Conservation (phyloP, 2,113 vertebrate species). For the Perca schrenkii region DNA sequence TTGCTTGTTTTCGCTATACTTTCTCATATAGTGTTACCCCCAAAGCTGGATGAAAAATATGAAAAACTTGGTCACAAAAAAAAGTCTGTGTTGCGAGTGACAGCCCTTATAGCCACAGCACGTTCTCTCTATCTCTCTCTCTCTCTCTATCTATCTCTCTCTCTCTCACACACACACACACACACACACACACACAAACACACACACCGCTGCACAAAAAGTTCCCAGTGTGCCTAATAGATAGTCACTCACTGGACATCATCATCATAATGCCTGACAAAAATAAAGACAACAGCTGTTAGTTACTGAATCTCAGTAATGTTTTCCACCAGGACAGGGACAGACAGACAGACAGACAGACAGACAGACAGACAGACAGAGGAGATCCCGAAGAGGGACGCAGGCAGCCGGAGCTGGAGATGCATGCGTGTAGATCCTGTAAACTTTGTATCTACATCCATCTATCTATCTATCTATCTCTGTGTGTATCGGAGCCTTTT, state of each 20-base stretch:
- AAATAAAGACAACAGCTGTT: constrained; percentile 27
- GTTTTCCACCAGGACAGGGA: constrained; percentile 45
- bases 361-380: not conserved
- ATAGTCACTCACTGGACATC: constrained; percentile 7
- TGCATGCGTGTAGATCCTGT: constrained; percentile 37
- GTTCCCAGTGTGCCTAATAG: constrained; percentile 32
- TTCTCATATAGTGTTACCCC: no score
- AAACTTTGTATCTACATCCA: constrained; percentile 55
- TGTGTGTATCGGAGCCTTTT: constrained; percentile 62
- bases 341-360: no score
- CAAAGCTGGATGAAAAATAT: no score
- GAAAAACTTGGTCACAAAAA: no score
- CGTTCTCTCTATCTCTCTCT: not conserved
- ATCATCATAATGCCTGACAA: constrained; percentile 28
- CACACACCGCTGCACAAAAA: constrained; percentile 30
- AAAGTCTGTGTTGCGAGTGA: not conserved
- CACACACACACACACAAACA: not conserved
- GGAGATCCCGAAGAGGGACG: constrained; percentile 28
- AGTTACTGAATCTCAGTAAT: constrained; percentile 3
- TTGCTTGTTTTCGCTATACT: no score
- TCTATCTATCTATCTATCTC: constrained; percentile 57
- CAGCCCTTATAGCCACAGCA: constrained; percentile 22
- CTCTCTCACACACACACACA: no score
- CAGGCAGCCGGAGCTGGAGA: not conserved
- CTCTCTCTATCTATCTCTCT: not conserved